These are phyloP conservation scores for Rhinatrema bivittatum DNA, from an alignment of 2,797 vertebrate genomes.

Conservation along the genomic window DNA sequence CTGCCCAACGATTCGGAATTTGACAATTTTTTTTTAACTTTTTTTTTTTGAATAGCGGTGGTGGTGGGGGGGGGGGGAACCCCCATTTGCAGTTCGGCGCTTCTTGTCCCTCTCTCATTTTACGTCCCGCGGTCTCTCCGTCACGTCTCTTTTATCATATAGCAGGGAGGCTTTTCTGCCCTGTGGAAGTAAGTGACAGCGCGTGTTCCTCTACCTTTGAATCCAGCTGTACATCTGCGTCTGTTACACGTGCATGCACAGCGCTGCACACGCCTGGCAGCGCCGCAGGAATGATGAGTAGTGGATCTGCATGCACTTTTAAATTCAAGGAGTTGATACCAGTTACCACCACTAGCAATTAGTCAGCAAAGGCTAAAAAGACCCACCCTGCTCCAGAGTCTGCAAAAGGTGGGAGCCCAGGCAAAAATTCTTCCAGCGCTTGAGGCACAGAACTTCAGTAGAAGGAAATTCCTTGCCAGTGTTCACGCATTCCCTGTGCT, in stretches of 20 bases:
- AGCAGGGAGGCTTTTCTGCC: constrained; percentile 53
- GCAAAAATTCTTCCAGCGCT: constrained; percentile 40
- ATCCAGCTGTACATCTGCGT: constrained; percentile 48
- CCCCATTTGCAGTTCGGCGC: constrained; percentile 47
- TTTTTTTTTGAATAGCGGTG: no score
- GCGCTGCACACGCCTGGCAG: no score
- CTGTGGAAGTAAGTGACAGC: constrained; percentile 45
- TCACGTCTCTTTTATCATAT: constrained; percentile 51
- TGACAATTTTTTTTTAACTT: constrained; percentile 51
- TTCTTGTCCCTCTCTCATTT: constrained; percentile 37
- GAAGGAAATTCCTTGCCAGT: no score
- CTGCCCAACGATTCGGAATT: constrained; percentile 57
- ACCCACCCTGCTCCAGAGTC: constrained; percentile 39
- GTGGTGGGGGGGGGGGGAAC: no score
- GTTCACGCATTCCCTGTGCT: no score
- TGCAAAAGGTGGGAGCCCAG: no score
- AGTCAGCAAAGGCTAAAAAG: constrained; percentile 51
- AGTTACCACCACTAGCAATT: constrained; percentile 55
- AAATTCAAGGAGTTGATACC: constrained; percentile 46
- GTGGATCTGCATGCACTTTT: no score
- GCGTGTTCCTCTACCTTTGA: constrained; percentile 47
- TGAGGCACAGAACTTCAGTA: constrained; percentile 46
- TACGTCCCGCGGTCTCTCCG: constrained; percentile 52
- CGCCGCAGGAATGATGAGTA: no score
- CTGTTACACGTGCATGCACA: no score